Evolutionary conservation across 2,888 invertebrate genomes (phyloP), one percentile per base, ranked within the genome.

Genomic region (Eurytoma adleriae): DNA sequence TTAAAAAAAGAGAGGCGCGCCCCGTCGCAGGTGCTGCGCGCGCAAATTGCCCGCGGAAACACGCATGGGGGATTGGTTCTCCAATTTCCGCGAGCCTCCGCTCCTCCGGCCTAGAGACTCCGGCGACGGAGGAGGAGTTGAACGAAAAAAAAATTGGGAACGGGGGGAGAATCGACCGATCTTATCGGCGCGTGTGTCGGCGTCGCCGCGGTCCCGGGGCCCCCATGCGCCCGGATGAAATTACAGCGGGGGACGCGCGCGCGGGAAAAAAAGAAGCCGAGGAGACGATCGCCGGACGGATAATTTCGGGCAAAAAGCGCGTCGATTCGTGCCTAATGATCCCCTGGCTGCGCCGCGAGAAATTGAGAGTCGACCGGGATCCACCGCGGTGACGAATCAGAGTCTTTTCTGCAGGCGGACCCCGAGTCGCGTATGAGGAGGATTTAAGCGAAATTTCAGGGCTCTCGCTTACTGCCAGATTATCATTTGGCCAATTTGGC

Each of bases 261-360:
- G 64, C 20, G 64, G 40, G 7, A 10, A 40, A 40, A 30, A 30
- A 68, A 52, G 66, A 48, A 64, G 57, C 40, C 12, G 67, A 61
- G 74, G 54, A 57, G 72, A 18, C 80, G 80, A 80, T 80, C 80
- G 72, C 18, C 16, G 69, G 73, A 62, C 73, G 77, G 81, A 81
- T 81, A 81, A 81, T 81, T 79, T 81, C 78, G 70, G 71, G 69
- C 69, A 69, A 78, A 80, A 80, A 81, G 70, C 61, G 70, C 81
- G 76, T 78, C 71, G 74, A 77, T 75, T 66, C 77, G 40, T 20
- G 71, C 30, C 75, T 81, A 78, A 81, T 81, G 81, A 78, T 78
- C 68, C 54, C 57, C n/a, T 18, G 14, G 50, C 2, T 40, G 40
- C 10, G 40, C 68, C 27, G 16, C 30, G 80, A 76, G 72, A 73